These are phyloP conservation scores for Rhaphigaster nebulosa DNA, from an alignment of 2,888 invertebrate species.

Conservation along the genomic window DNA sequence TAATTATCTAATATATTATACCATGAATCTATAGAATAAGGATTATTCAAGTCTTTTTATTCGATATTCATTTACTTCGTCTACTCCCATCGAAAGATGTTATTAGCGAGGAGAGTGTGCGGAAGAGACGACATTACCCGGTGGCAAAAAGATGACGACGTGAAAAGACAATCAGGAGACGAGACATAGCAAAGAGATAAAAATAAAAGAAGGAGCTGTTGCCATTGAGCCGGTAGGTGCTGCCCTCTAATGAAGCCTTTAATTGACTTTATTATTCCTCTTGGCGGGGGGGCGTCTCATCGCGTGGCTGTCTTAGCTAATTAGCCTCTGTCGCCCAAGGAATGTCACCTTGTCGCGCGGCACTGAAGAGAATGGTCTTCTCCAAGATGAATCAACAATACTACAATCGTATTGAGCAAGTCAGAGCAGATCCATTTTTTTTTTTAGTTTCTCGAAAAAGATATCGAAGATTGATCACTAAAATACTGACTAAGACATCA, in stretches of 20 bases:
- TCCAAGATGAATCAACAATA: not conserved
- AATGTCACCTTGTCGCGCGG: not conserved
- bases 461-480: too few relatives aligned
- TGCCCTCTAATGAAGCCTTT: constrained; percentile 18
- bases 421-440: too few relatives aligned
- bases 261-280: constrained; percentile 25
- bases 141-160: constrained; percentile 36
- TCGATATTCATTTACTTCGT: not conserved
- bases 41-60: too few relatives aligned
- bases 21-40: too few relatives aligned
- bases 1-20: too few relatives aligned
- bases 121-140: not conserved
- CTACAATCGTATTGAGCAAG: too few relatives aligned
- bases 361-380: not conserved
- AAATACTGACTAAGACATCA: too few relatives aligned
- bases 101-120: not conserved
- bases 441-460: too few relatives aligned
- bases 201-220: not conserved
- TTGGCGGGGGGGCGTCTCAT: not conserved
- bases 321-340: not conserved
- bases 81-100: not conserved
- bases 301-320: not conserved
- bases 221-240: constrained; percentile 31
- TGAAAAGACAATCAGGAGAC: constrained; percentile 30
- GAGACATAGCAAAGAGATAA: constrained; percentile 44